Conservation (phyloP, 2,113 vertebrate species). For the Heterocephalus glaber region DNA sequence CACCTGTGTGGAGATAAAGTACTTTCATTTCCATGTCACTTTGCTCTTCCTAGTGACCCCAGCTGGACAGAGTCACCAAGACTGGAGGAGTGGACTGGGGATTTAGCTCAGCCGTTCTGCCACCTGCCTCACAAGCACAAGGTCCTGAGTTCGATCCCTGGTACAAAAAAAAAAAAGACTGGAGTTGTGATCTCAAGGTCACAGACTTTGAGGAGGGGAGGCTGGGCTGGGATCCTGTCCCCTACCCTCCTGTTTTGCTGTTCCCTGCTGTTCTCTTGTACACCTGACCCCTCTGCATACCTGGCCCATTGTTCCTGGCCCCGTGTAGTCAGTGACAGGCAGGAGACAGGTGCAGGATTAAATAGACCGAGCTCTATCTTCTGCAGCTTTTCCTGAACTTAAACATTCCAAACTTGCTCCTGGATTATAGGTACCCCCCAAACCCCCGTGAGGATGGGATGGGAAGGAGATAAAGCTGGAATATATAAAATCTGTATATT, state of each 20-base stretch:
- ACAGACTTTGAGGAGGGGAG: background rate
- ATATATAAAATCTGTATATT: background rate
- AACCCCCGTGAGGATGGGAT: background rate
- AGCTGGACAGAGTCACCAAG: background rate
- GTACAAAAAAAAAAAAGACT: too few relatives aligned
- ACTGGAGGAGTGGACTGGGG: background rate
- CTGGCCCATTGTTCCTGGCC: background rate
- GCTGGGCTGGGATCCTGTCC: background rate
- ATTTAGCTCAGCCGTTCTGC: too few relatives aligned
- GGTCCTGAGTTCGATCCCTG: too few relatives aligned
- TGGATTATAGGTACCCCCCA: background rate
- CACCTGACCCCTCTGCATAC: background rate
- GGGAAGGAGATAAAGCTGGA: background rate
- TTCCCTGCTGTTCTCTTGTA: background rate
- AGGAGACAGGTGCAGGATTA: background rate
- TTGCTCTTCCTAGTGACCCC: background rate
- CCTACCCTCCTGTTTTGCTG: background rate
- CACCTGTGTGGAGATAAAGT: background rate
- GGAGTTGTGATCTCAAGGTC: background rate
- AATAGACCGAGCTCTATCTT: background rate
- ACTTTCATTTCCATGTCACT: background rate
- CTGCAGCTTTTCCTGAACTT: background rate
- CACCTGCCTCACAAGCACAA: too few relatives aligned
- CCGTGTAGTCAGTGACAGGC: background rate
- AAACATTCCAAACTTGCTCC: background rate